These are phyloP conservation scores for Lordiphosa andalusiaca DNA, from an alignment of 2,888 invertebrate species.

Conservation along the genomic window DNA sequence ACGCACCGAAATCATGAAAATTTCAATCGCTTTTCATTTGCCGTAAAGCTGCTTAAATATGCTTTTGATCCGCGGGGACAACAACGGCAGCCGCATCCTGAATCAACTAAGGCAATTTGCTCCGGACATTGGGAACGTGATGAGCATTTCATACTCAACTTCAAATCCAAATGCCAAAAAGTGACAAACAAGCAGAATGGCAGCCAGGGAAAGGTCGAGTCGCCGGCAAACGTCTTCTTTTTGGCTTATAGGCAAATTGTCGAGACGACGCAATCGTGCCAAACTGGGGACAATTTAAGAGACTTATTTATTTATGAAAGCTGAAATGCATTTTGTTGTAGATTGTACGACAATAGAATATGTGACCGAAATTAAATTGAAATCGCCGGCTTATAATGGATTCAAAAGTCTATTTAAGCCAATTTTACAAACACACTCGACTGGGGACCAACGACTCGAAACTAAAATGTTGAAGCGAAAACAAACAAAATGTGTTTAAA, in stretches of 20 bases:
- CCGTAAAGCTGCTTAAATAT: conserved; percentile 67
- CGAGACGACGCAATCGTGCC: conserved; percentile 14
- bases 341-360: conserved; percentile 40
- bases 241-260: conserved; percentile 10
- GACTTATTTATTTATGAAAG: conserved; percentile 68
- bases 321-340: conserved; percentile 55
- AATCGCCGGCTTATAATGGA: conserved; percentile 18
- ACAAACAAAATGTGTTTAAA: no score
- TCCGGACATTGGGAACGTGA: conserved; percentile 45
- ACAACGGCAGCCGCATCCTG: conserved; percentile 13
- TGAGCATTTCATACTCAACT: conserved; percentile 54
- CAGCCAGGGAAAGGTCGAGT: conserved; percentile 13
- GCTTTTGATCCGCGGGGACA: conserved; percentile 56
- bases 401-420: conserved; percentile 40
- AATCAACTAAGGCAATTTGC: conserved; percentile 20
- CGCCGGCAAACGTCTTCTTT: not conserved
- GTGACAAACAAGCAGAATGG: conserved; percentile 53
- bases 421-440: conserved; percentile 51
- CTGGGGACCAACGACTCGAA: not conserved
- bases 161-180: conserved; percentile 52
- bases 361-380: conserved; percentile 58
- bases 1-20: conserved; percentile 40
- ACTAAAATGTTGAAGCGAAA: not conserved
- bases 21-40: conserved; percentile 64
- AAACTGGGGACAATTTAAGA: conserved; percentile 63